These are phyloP conservation scores for Tyrophagus putrescentiae DNA, from an alignment of 1,140 invertebrate genomes.

Conservation along the genomic window DNA sequence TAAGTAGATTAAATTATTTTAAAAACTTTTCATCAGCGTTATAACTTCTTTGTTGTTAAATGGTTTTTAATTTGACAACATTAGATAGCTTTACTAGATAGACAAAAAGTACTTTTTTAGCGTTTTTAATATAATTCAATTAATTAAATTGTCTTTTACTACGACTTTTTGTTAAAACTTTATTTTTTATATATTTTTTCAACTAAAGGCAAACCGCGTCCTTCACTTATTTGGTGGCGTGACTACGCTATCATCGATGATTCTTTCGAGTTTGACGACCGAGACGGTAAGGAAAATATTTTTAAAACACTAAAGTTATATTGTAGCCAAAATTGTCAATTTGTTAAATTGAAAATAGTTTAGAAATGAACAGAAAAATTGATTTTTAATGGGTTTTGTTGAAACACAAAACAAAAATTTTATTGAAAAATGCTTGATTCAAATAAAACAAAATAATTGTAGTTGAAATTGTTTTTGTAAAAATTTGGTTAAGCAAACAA, in stretches of 20 bases:
- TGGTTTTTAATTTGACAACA: neutral
- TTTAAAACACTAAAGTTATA: neutral
- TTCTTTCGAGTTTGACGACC: conserved; percentile 35
- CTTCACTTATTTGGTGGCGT: conserved; percentile 68
- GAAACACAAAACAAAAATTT: too few relatives aligned
- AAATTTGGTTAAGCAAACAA: too few relatives aligned
- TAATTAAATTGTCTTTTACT: neutral
- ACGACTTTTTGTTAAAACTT: neutral
- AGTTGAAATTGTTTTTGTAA: too few relatives aligned
- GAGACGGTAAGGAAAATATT: conserved; percentile 18
- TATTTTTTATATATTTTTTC: neutral
- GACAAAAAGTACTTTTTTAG: too few relatives aligned
- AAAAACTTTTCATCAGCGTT: too few relatives aligned
- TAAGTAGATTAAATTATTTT: conserved; percentile 30
- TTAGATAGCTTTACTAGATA: too few relatives aligned
- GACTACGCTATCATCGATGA: conserved; percentile 55
- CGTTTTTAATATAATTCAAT: neutral
- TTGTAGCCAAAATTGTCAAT: neutral
- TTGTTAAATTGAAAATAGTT: too few relatives aligned
- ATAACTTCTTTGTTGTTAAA: neutral
- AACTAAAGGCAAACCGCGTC: conserved; percentile 45
- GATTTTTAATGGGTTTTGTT: too few relatives aligned
- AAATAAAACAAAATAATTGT: too few relatives aligned
- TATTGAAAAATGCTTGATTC: too few relatives aligned
- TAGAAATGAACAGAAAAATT: too few relatives aligned